Evolutionary conservation across 1,140 invertebrate species (phyloP), one percentile per base, ranked within the genome.

Genomic region (Eriocheir sinensis): DNA sequence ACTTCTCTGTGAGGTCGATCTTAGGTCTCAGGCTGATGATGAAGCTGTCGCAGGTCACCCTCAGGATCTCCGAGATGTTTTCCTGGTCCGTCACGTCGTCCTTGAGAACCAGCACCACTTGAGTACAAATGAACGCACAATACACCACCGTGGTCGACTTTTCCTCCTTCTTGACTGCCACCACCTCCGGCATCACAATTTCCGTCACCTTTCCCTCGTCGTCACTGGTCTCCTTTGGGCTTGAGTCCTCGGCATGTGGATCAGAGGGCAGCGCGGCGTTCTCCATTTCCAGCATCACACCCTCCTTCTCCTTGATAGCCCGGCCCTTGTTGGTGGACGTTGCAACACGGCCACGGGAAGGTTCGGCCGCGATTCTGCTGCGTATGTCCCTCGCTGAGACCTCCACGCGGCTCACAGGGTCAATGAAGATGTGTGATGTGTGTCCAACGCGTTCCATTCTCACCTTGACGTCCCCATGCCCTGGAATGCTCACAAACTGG

Each of bases 311-410:
- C 38, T 95, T 95, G 3, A 95, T 34, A 3, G 53, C 36, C 36
- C 94, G 44, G 3, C 94, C 94, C 79, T 92, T 95, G 86, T 95
- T 95, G 34, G 94, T 92, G 30, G 94, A 95, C 9, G 94, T 95
- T 12, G 94, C 94, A 15, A 95, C 94, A 30, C 94, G 83, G 12
- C 94, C 94, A 72, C 89, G 89, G n/a, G 95, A 90, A 30, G 94
- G 92, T 40, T 95, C 94, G 34, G 94, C 94, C 40, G 94, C 95
- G 38, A 96, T 96, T 4, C 95, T 91, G 85, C 95, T 96, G 34
- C 98, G 97, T 48, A 98, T 98, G 95, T 98, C 98, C 94, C 97
- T 97, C 6, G 98, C 98, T 15, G 97, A 98, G 15, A 98, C 97
- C 96, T 98, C 98, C 2, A 97, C 97, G 96, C 97, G 96, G 93